These are phyloP conservation scores for Trichonephila inaurata DNA, from an alignment of 1,140 invertebrate genomes.

Conservation along the genomic window DNA sequence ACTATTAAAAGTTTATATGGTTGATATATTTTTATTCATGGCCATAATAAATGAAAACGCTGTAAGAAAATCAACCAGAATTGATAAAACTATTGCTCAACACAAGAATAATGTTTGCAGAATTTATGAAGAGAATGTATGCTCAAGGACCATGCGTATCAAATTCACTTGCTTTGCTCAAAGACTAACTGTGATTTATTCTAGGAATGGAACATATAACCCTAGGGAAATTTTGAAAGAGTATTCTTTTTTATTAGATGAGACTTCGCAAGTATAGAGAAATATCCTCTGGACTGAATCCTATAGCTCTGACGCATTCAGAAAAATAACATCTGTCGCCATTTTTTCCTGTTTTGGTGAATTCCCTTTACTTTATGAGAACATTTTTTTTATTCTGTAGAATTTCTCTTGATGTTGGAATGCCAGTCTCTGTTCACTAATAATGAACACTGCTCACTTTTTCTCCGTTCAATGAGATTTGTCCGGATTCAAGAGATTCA, in stretches of 20 bases:
- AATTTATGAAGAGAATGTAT: background rate
- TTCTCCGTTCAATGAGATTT: background rate
- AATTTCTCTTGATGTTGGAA: background rate
- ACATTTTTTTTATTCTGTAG: background rate
- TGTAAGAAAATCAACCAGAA: background rate
- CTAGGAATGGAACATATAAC: constrained; percentile 33
- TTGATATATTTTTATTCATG: too few relatives aligned
- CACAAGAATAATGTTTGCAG: background rate
- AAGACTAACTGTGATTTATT: constrained; percentile 33
- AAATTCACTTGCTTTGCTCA: background rate
- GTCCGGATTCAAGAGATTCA: background rate
- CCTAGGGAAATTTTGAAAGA: constrained; percentile 44
- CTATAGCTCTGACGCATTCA: background rate
- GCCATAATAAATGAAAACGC: too few relatives aligned
- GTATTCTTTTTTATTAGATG: constrained; percentile 26
- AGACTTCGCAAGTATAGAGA: background rate
- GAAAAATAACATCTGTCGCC: constrained; percentile 4
- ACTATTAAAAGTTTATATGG: too few relatives aligned
- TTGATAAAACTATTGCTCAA: background rate
- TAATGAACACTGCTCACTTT: background rate
- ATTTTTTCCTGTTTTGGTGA: background rate
- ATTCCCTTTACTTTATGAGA: constrained; percentile 30
- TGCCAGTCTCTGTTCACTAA: constrained; percentile 4
- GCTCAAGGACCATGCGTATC: background rate
- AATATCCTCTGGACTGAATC: background rate